A percentile compares a stretch with the other conserved stretches of the same genome.
phyloP scores from a whole-genome alignment of 2,888 invertebrate genomes.

The Allygus modestus region DNA sequence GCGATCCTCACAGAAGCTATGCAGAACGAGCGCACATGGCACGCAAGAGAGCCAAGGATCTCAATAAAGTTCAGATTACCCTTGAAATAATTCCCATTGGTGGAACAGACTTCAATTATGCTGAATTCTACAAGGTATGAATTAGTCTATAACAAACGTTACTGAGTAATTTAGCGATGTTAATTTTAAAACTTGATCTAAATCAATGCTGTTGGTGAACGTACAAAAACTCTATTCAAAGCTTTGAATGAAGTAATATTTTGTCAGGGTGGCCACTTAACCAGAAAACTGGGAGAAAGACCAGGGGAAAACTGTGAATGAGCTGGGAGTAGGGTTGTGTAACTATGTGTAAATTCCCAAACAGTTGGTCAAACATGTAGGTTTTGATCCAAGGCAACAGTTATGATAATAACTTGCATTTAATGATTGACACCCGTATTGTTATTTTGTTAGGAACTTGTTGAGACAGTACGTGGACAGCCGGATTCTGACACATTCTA shows the following conservation, averaged over 20 bases:
- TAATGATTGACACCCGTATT: no score
- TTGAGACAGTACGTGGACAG: slow-evolving; percentile 2
- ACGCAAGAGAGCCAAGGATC: slow-evolving; percentile 14
- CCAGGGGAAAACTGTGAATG: no score
- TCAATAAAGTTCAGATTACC: background rate
- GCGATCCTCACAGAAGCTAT: background rate
- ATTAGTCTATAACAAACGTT: background rate
- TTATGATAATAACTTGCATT: no score
- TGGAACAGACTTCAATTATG: background rate
- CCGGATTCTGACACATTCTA: background rate
- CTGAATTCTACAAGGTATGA: slow-evolving; percentile 4
- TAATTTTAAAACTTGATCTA: background rate
- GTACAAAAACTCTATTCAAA: no score
- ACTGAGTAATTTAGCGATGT: background rate
- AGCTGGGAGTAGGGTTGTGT: no score
- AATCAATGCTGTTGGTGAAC: no score
- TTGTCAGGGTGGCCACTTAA: no score
- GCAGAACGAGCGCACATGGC: background rate
- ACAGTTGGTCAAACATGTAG: no score
- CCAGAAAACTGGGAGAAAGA: no score
- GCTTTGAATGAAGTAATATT: no score
- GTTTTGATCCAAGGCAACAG: no score
- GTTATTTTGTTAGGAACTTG: slow-evolving; percentile 23
- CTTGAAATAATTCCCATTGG: slow-evolving; percentile 14
- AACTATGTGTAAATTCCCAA: no score